A percentile compares a stretch with the other conserved stretches of the same genome.
Evolutionary conservation across 2,113 vertebrate genomes (phyloP).

Genomic region (Blennius ocellaris): DNA sequence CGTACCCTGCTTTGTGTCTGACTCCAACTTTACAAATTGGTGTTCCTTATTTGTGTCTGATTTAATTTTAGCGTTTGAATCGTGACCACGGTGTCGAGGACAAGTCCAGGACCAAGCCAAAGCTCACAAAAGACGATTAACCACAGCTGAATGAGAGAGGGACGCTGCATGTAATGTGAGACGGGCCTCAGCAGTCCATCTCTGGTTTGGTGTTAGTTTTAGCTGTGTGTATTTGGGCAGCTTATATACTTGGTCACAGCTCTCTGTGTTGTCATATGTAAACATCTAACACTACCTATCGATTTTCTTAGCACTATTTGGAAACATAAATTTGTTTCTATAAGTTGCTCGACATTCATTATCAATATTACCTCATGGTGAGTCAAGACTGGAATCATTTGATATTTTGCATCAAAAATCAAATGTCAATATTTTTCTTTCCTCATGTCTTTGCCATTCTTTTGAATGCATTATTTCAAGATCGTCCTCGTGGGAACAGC

Average conservation of each 20-base stretch:
- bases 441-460: no score
- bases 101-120: not conserved
- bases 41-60: not conserved
- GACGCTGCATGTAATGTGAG: slow-evolving; percentile 22
- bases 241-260: not conserved
- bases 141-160: not conserved
- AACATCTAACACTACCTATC: not conserved
- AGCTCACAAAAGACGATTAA: not conserved
- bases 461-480: no score
- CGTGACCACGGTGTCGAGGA: not conserved
- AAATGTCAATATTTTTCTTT: no score
- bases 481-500: no score
- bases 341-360: no score
- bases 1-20: slow-evolving; percentile 7
- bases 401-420: no score
- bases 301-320: no score
- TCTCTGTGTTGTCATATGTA: not conserved
- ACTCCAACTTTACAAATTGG: slow-evolving; percentile 19
- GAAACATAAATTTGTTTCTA: no score
- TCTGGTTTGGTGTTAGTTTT: slow-evolving; percentile 3
- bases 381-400: no score
- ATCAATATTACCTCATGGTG: no score
- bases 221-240: not conserved
- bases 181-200: not conserved
- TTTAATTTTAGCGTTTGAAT: not conserved